Evolutionary conservation across 2,888 invertebrate species (phyloP).

Genomic region (Cremastinae sp.): DNA sequence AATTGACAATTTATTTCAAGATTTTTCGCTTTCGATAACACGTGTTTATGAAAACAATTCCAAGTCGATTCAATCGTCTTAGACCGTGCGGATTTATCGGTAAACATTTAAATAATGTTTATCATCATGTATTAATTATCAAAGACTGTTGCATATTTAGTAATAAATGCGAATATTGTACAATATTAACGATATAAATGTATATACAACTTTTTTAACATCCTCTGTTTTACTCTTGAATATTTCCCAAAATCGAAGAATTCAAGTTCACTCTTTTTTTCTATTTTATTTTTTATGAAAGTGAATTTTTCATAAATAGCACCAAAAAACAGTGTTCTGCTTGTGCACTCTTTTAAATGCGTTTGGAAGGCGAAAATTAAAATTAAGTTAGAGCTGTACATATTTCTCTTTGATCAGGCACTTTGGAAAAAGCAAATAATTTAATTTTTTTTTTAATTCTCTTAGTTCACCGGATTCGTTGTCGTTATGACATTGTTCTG

Average conservation of each 20-base stretch:
- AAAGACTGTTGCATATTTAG: constrained; percentile 65
- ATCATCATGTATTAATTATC: constrained; percentile 62
- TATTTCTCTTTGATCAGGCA: not conserved
- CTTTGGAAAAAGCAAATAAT: constrained; percentile 16
- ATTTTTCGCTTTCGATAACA: constrained; percentile 23
- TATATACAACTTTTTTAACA: constrained; percentile 59
- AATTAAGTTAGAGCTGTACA: not conserved
- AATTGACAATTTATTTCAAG: constrained; percentile 27
- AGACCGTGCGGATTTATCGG: constrained; percentile 1
- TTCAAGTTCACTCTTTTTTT: too few species aligned
- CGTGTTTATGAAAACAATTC: constrained; percentile 18
- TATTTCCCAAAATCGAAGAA: too few species aligned
- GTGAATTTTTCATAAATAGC: too few species aligned
- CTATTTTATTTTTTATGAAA: too few species aligned
- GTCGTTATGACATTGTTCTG: constrained; percentile 65
- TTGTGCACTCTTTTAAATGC: not conserved
- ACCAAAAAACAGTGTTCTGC: not conserved
- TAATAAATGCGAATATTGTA: constrained; percentile 61
- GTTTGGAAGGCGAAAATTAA: constrained; percentile 1
- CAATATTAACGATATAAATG: constrained; percentile 59
- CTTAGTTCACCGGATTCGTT: not conserved
- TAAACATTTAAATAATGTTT: constrained; percentile 52
- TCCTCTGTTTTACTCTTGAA: not conserved
- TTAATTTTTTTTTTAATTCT: constrained; percentile 6
- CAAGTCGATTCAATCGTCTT: constrained; percentile 47